A percentile compares a stretch with the other conserved stretches of the same genome.
Evolutionary conservation across 2,797 vertebrate genomes (phyloP).

Genomic region (Sciurus carolinensis): DNA sequence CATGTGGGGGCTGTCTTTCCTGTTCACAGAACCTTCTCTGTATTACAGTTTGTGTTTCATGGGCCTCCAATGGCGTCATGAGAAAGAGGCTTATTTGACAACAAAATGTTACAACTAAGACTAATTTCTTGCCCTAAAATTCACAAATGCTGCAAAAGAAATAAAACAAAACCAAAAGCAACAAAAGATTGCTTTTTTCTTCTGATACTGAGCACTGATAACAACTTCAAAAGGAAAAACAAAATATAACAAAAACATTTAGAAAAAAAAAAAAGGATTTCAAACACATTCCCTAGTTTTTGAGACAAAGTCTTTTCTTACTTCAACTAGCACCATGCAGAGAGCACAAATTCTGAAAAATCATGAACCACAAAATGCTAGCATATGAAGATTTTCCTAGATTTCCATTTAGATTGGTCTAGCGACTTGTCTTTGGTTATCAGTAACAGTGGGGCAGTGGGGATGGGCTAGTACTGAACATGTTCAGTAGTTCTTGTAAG

Average conservation of each 20-base stretch:
- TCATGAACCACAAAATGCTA: not conserved
- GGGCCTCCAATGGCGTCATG: not conserved
- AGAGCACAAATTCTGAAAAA: not conserved
- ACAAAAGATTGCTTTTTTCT: not conserved
- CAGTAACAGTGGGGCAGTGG: not conserved
- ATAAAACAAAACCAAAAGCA: not conserved
- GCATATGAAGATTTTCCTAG: not conserved
- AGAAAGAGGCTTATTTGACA: not conserved
- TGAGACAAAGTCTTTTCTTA: not conserved
- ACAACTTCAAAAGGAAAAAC: not conserved
- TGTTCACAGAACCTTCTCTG: not conserved
- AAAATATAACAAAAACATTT: not conserved
- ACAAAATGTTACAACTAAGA: not conserved
- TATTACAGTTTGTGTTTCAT: not conserved
- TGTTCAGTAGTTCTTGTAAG: not conserved
- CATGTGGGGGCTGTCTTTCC: not conserved
- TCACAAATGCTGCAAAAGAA: not conserved
- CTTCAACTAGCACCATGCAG: not conserved
- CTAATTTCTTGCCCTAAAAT: constrained; percentile 4
- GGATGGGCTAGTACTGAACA: not conserved
- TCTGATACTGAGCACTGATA: not conserved
- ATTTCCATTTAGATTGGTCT: not conserved
- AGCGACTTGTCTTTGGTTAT: not conserved
- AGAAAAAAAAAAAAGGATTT: not conserved
- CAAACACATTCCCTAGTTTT: not conserved